These are phyloP conservation scores for Caradrina kadenii DNA, from an alignment of 2,888 invertebrate species.

Conservation along the genomic window DNA sequence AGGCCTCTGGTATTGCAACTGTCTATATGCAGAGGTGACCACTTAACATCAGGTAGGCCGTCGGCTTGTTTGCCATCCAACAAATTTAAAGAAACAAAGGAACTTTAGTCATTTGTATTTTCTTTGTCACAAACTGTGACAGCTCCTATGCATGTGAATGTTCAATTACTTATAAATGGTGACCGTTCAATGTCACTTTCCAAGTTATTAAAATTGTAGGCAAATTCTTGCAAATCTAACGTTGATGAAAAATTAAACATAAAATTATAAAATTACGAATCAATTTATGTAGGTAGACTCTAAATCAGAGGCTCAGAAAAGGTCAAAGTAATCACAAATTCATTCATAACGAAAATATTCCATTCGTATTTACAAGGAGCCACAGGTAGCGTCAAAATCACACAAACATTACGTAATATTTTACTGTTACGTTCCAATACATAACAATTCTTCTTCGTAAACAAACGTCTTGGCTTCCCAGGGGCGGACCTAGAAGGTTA, in stretches of 20 bases:
- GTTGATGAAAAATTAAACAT: not conserved
- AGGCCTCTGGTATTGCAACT: too few relatives aligned
- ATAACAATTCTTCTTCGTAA: constrained; percentile 41
- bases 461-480: constrained; percentile 11
- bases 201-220: too few relatives aligned
- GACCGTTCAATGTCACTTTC: too few relatives aligned
- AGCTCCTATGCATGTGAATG: not conserved
- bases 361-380: constrained; percentile 8
- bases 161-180: too few relatives aligned
- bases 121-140: not conserved
- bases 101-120: not conserved
- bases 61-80: too few relatives aligned
- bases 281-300: not conserved
- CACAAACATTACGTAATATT: constrained; percentile 23
- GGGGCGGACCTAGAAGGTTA: not conserved
- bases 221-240: too few relatives aligned
- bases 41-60: too few relatives aligned
- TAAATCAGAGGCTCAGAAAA: not conserved
- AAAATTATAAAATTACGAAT: not conserved
- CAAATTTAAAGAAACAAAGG: too few relatives aligned
- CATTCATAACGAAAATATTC: not conserved
- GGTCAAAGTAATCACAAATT: constrained; percentile 2
- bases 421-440: constrained; percentile 30
- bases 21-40: too few relatives aligned
- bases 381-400: constrained; percentile 19